Evolutionary conservation across 2,113 vertebrate genomes (phyloP), one percentile per base, ranked within the genome.

Genomic region (Seriola dumerili): DNA sequence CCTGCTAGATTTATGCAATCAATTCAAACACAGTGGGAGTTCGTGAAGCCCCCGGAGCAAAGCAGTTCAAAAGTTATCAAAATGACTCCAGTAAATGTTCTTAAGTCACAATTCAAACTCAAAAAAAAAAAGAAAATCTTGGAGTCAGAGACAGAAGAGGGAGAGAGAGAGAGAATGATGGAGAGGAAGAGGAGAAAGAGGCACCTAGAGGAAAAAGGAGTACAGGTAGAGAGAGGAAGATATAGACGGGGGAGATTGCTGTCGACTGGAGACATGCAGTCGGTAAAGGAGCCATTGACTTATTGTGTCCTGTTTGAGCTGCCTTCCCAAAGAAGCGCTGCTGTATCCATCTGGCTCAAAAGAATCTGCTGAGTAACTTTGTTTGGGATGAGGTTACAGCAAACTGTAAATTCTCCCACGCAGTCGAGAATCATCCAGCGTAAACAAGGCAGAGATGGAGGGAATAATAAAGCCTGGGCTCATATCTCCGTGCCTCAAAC

Each of bases 351-450:
- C 64, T 77, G 81, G 86, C 88, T 88, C 83, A 59, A 87, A 85
- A 80, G 63, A 90, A 87, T 93, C 76, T 92, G 88, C 91, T 91
- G 89, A 92, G 88, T 90, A 93, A 93, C 86, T 88, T 91, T 91
- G 86, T 93, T 92, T 92, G 80, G 72, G 89, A 85, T 86, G 83
- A 90, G 89, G 81, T 90, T 89, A 83, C 87, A 78, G 81, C 82
- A 76, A 87, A 88, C 84, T 70, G 80, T 82, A 87, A 86, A 81
- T 84, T 86, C 85, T 81, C 90, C 92, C 88, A 90, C 87, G 62
- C 84, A 80, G 63, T 23, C 19, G 32, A 86, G 65, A 86, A 74
- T 65, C 81, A 86, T 87, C 81, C 78, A 72, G 85, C 83, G 72
- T 81, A 78, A 91, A 88, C 88, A 88, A 73, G 80, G 69, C 84